Conservation (phyloP, 2,113 vertebrate species). For the Lasiurus cinereus region DNA sequence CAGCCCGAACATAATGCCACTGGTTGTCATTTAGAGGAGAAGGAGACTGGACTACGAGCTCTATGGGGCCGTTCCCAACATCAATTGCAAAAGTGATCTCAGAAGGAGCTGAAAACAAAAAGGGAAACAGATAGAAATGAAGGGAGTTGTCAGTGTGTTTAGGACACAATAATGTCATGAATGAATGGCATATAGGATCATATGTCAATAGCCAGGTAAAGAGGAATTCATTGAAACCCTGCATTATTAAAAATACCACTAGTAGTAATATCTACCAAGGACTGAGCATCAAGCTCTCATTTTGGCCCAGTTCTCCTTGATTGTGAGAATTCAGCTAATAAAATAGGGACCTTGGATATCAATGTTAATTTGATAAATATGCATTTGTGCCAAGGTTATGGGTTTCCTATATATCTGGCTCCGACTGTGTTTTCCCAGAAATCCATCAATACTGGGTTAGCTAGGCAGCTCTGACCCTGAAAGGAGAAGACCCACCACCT, state of each 20-base stretch:
- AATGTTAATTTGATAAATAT: neutral
- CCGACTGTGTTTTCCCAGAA: neutral
- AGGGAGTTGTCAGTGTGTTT: neutral
- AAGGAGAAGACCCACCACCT: accelerated
- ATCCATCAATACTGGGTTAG: neutral
- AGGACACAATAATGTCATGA: neutral
- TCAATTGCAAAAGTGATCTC: constrained; percentile 95
- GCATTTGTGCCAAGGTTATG: neutral
- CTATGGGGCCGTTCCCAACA: constrained; percentile 93
- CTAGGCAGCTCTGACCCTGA: neutral
- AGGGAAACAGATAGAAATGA: constrained; percentile 28
- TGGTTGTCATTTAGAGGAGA: constrained; percentile 95
- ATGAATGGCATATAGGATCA: accelerated
- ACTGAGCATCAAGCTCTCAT: neutral
- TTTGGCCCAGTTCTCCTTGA: neutral
- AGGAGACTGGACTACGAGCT: constrained; percentile 91
- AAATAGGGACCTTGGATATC: accelerated
- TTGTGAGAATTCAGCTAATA: neutral
- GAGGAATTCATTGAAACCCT: neutral
- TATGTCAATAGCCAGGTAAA: neutral
- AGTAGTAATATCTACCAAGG: neutral
- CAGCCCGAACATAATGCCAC: constrained; percentile 95
- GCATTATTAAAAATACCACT: neutral
- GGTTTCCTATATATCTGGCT: neutral
- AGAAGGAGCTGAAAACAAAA: constrained; percentile 90